Base-by-base conservation (phyloP, 1,140 invertebrate genomes). In the Panagrolaimus sp. region DNA sequence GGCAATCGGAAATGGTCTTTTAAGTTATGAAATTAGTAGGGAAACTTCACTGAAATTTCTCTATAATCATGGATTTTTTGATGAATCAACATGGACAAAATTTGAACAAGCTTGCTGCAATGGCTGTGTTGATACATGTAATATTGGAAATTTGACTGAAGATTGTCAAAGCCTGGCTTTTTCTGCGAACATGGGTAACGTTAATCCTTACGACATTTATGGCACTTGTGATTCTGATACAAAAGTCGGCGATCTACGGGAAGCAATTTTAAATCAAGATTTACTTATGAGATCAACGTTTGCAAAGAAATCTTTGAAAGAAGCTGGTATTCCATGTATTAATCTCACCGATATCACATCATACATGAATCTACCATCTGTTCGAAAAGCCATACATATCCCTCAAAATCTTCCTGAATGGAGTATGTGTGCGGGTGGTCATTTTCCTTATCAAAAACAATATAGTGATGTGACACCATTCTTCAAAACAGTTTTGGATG, bases 141-240 rank as follows among this genome's bases (percentile, higher is more conserved):
- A 82, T 64, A 53, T 82, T 11, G 78, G 81, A 14, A 42, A 69
- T 53, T 51, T 81, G 8, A 63, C 67, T 9, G 81, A 77, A 38
- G 75, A 78, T 53, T 82, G 80, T 65, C 75, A 66, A 0, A 63
- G 63, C 9, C 67, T 74, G 51, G 74, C 83, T 9, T n/a, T n/a
- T n/a, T n/a, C 73, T 78, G 44, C 77, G 79, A n/a, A 83, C 82
- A n/a, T 64, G 83, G 80, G 71, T 75, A 83, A 53, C 83, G n/a
- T 83, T 70, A 80, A 80, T 44, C 79, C 76, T 38, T 80, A 80
- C 65, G 78, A 80, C 72, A 63, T 80, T 68, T 81, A 83, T 68
- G 74, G 81, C 45, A 68, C 78, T 25, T 83, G 81, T 68, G 80
- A 82, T 44, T 79, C 80, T 42, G 31, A 38, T 38, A 38, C 2